Base-by-base conservation (phyloP, 2,888 invertebrate species). In the Xanthia togata region DNA sequence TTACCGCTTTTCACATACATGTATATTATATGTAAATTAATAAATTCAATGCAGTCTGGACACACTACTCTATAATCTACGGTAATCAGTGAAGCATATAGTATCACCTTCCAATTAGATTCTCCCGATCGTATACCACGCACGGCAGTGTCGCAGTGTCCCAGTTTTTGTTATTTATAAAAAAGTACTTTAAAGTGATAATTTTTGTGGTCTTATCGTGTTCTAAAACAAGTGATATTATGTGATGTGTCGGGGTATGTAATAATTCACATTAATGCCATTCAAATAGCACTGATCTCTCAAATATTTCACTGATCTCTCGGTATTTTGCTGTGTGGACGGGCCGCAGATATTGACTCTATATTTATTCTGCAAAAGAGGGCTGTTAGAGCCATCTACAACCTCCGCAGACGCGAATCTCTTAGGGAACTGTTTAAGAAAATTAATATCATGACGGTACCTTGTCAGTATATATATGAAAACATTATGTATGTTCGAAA, bases 71-170 rank as follows among this genome's bases (percentile, higher is more conserved):
- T 53, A 35, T 26, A 17, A 70, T 68, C 78, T 83, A 68, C 50
- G 63, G 9, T 26, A 64, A 8, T 59, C 76, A 87, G 12, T 83
- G 85, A 81, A 41, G 83, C 88, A 68, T 85, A n/a, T 26, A 64
- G 78, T 83, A 72, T 88, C 78, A 75, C 41, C 81, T 87, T 83
- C 67, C 80, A 80, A 47, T 78, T 70, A 78, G 77, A 83, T 12
- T 14, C 17, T 44, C 31, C 41, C 31, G 53, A 78, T 60, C 41
- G 12, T 78, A 9, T 11, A 4, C 41, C 20, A 44, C 44, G 44
- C 12, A 69, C 64, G 74, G 31, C 26, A n/a, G 63, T 64, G 59
- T 26, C 8, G 26, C 26, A 31, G 38, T 47, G 20, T 14, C 2
- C 8, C 2, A 68, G 8, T 53, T 12, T 41, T 0, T 31, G 2